Percentiles rank a stretch among this genome's conserved stretches.
Conservation (phyloP, 2,113 vertebrate species). For the Mus spicilegus region DNA sequence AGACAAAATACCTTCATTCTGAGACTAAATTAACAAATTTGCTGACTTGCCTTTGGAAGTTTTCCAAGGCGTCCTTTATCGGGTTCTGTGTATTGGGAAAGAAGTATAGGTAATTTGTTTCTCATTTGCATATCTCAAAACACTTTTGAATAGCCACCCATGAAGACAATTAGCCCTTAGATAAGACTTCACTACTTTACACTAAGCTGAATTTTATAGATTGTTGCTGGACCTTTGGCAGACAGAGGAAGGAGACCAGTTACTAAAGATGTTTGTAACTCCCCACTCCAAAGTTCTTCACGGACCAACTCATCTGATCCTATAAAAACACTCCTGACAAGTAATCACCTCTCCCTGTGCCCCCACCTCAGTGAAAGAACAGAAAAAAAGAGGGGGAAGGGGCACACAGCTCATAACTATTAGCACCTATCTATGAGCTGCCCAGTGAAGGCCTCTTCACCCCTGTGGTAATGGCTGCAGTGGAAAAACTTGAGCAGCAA, state of each 20-base stretch:
- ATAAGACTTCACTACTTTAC: background rate
- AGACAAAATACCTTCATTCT: background rate
- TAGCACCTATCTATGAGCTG: background rate
- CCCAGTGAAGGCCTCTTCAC: background rate
- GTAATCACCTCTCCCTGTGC: background rate
- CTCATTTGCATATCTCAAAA: background rate
- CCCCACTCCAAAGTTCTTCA: background rate
- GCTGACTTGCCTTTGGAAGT: background rate
- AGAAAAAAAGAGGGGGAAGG: background rate
- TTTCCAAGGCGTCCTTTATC: background rate
- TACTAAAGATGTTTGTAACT: background rate
- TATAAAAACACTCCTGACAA: background rate
- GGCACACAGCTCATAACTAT: background rate
- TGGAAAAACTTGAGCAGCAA: background rate
- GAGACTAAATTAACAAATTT: slow-evolving; percentile 42
- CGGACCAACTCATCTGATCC: background rate
- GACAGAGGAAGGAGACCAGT: background rate
- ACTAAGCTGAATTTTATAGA: background rate
- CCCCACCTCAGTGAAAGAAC: background rate
- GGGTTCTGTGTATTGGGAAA: background rate
- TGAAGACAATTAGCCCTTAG: background rate
- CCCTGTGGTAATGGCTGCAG: background rate
- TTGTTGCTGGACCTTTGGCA: background rate
- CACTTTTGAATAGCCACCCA: background rate
- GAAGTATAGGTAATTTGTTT: background rate